Base-by-base conservation (phyloP, 2,797 vertebrate genomes). In the Thripadectes ignobilis region DNA sequence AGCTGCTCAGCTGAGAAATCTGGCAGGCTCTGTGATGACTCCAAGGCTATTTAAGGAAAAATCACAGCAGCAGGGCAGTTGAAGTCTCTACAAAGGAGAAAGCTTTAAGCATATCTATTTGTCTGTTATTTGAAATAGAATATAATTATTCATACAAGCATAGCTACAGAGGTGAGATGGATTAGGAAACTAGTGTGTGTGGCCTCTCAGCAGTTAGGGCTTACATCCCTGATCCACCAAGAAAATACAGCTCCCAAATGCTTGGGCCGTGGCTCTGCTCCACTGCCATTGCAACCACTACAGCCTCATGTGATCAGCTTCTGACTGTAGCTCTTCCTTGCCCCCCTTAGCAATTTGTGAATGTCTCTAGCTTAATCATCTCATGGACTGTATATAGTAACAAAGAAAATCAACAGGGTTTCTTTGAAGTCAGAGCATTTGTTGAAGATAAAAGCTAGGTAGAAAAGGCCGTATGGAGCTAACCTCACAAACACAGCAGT, bases 261-360 rank as follows among this genome's bases (percentile, higher is more conserved):
- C 27, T 43, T 54, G 30, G 14, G 15, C 51, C 14, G 1, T 8
- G 59, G 26, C 55, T 83, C 59, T 85, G 58, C 51, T 34, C 18
- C 34, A 7, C 29, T 59, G 46, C 30, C 1, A 0, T 1, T 48
- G 23, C 20, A 52, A 26, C 17, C 1, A 1, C 32, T 34, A 2
- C 51, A 55, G 45, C 29, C 73, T 52, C 19, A 5, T 6, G 13
- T 29, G n/a, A 38, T 87, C 54, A 57, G 46, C 14, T 49, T 68
- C 51, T 62, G 36, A 15, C 30, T 34, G 76, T 66, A 87, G 71
- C 38, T 68, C 12, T 45, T 46, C 68, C 51, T 69, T 46, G 36
- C 2, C 7, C n/a, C 17, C 12, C n/a, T 59, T 43, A 59, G 45
- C 57, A 85, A 34, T 59, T 1, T 36, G 26, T 66, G 29, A 49